Evolutionary conservation across 2,113 vertebrate species (phyloP), one percentile per base, ranked within the genome.

Genomic region (Poecilia latipinna): DNA sequence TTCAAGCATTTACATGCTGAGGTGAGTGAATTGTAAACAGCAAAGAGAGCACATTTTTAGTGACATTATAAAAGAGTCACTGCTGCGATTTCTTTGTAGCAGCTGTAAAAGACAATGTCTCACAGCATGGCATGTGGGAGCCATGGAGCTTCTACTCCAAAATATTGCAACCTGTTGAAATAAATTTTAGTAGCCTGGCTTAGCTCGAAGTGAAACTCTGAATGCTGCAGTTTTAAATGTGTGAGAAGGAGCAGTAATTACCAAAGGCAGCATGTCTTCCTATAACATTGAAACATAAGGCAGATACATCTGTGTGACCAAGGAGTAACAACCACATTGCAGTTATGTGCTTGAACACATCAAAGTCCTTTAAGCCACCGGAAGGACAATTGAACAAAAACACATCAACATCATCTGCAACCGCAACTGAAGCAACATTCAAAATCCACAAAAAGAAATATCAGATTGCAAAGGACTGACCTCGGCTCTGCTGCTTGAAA

Each of bases 381-480:
- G 61, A 79, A 66, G 70, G 72, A 78, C 68, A 78, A 70, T 0
- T 65, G 77, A 60, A 37, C 57, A 73, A 72, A 82, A 86, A 80
- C 69, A 82, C 77, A 77, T 76, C 69, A 72, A 60, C 64, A 62
- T 77, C 79, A 69, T 66, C 28, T 15, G 5, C 69, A 72, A 48
- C 72, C 63, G 71, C 62, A 57, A 28, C 68, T 74, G 54, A 63
- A 84, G 72, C 65, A 64, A 69, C 70, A 64, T 28, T 77, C 80
- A 75, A 78, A 42, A 79, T 64, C 65, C 64, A 29, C 29, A 10
- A 42, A 82, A 78, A 84, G 70, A 88, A 85, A 89, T 91, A 91
- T 92, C 89, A 91, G 83, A 90, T 92, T 80, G 75, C 79, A 72
- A 31, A 8, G 51, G 22, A 57, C 78, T 80, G 90, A 90, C 87